Conservation (phyloP, 2,797 vertebrate genomes). For the Anas acuta region DNA sequence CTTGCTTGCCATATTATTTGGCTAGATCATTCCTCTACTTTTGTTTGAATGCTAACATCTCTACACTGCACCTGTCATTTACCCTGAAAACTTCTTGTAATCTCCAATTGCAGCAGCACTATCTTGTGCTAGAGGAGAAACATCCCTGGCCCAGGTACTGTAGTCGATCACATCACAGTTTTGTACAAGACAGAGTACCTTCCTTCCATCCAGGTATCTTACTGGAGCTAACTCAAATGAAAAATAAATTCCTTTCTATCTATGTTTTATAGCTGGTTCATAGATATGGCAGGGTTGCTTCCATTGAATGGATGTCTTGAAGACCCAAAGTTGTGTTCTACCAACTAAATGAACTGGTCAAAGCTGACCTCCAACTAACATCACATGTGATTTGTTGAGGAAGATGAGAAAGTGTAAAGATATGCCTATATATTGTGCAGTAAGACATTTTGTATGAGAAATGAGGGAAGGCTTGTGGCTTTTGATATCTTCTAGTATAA, state of each 20-base stretch:
- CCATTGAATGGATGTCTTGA: background rate
- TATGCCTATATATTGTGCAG: background rate
- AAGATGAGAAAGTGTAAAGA: background rate
- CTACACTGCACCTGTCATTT: background rate
- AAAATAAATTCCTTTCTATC: background rate
- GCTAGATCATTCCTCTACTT: background rate
- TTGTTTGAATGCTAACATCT: background rate
- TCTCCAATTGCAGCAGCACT: background rate
- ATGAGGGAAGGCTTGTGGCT: background rate
- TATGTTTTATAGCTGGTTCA: background rate
- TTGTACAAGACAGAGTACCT: background rate
- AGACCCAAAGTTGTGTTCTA: background rate
- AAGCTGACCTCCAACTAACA: background rate
- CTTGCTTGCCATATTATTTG: background rate
- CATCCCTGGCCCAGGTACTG: background rate
- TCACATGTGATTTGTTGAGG: background rate
- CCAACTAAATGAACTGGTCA: background rate
- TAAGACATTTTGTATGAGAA: background rate
- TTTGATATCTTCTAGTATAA: background rate
- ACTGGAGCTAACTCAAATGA: background rate
- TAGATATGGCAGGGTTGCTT: background rate
- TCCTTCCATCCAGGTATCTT: background rate
- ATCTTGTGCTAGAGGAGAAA: background rate
- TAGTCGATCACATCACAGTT: background rate
- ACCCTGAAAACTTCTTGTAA: background rate